Conservation (phyloP, 2,797 vertebrate genomes). For the Channallabes apus region DNA sequence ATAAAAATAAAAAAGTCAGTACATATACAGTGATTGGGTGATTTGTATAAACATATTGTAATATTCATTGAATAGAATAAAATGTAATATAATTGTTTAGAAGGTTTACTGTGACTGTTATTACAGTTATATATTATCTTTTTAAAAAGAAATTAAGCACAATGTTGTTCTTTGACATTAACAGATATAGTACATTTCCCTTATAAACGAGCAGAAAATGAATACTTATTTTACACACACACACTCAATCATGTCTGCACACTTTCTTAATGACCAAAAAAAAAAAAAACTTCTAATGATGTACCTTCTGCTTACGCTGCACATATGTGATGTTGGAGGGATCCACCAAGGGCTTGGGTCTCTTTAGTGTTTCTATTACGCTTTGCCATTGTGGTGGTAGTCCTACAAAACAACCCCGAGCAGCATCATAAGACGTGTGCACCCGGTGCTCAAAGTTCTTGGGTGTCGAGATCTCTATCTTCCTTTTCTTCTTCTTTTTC, state of each 20-base stretch:
- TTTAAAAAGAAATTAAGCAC: not conserved
- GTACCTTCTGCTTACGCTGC: conserved; percentile 84
- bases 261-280: not conserved
- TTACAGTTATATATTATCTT: not conserved
- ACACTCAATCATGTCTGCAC: not conserved
- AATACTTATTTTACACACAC: not conserved
- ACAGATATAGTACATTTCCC: not conserved
- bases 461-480: conserved; percentile 84
- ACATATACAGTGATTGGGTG: not conserved
- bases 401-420: conserved; percentile 83
- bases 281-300: not conserved
- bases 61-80: not conserved
- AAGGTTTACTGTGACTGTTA: not conserved
- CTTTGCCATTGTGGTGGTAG: conserved; percentile 93
- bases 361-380: conserved; percentile 83
- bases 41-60: not conserved
- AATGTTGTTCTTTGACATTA: not conserved
- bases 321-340: conserved; percentile 83
- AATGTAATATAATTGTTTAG: not conserved
- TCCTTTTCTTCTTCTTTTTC: conserved; percentile 83
- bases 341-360: conserved; percentile 89
- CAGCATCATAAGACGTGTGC: conserved; percentile 85
- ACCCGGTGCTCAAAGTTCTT: conserved; percentile 90
- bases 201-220: not conserved
- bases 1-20: not conserved